Base-by-base conservation (phyloP, 1,140 invertebrate genomes). In the Drosophila sp. region DNA sequence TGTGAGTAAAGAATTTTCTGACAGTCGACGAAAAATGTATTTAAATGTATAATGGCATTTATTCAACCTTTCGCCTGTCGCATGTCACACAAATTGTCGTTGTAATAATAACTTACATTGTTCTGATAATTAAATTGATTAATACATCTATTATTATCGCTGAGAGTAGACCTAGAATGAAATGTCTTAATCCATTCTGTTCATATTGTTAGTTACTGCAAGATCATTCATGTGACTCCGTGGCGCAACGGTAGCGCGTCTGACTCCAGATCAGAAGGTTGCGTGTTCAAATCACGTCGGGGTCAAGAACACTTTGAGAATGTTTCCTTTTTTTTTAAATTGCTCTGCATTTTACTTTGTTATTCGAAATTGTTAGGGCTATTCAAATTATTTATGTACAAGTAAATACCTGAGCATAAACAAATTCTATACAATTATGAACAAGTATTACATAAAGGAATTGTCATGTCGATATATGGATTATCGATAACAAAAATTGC, bases 201-300 rank as follows among this genome's bases (percentile, higher is more conserved):
- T 66, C 2, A 54, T 59, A 9, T 56, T 0, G 27, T 0, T 9
- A 61, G 41, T 72, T 59, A 16, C 50, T 41, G 9, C 36, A 51
- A 16, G 63, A 73, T 73, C 64, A 34, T 53, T 36, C 74, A 73
- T 34, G 34, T 69, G 64, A 69, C 95, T 95, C 94, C 95, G 96
- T 97, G 97, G 97, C 96, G 97, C 97, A 98, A 97, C 95, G 96
- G 97, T 97, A 97, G 97, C 96, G 96, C 97, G 97, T 97, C 96
- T 97, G 97, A 97, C 96, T 97, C 97, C 97, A 97, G 97, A 98
- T 97, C 97, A 97, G 96, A 97, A 98, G 97, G 97, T 97, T 97
- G 97, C 96, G 97, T 97, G 97, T 97, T 98, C 97, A 96, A 97
- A 97, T 97, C 97, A 97, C 97, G 96, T 97, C 96, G 96, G 96